Percentiles rank a stretch among this genome's conserved stretches.
phyloP scores from a whole-genome alignment of 2,888 invertebrate genomes.

The Priocnemis perturbator region DNA sequence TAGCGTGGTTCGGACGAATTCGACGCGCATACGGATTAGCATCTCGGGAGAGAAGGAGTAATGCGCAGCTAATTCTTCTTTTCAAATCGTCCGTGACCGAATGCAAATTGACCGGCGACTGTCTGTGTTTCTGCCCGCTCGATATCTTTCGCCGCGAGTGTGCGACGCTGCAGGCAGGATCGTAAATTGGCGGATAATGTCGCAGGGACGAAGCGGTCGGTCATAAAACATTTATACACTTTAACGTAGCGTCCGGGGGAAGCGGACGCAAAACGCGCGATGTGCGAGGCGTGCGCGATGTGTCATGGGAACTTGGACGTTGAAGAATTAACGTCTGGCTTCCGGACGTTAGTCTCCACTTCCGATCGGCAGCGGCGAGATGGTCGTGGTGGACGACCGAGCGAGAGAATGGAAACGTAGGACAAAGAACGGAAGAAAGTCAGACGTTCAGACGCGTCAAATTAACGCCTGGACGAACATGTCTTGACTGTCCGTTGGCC shows the following conservation, averaged over 20 bases:
- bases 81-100: no score
- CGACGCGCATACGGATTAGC: no score
- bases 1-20: no score
- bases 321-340: constrained; percentile 50
- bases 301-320: constrained; percentile 35
- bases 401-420: no score
- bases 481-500: no score
- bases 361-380: constrained; percentile 24
- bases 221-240: constrained; percentile 63
- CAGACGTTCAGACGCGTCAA: background rate
- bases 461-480: constrained; percentile 1
- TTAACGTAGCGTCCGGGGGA: constrained; percentile 43
- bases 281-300: constrained; percentile 4
- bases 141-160: no score
- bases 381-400: background rate
- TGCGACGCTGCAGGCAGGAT: constrained; percentile 37
- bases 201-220: constrained; percentile 31
- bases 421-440: no score
- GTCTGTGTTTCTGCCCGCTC: no score
- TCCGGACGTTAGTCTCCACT: constrained; percentile 36
- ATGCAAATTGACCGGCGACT: no score
- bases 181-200: constrained; percentile 64
- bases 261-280: constrained; percentile 20
- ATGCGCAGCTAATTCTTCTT: no score
- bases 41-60: no score